Conservation (phyloP, 2,797 vertebrate genomes). For the Limnodromus scolopaceus region DNA sequence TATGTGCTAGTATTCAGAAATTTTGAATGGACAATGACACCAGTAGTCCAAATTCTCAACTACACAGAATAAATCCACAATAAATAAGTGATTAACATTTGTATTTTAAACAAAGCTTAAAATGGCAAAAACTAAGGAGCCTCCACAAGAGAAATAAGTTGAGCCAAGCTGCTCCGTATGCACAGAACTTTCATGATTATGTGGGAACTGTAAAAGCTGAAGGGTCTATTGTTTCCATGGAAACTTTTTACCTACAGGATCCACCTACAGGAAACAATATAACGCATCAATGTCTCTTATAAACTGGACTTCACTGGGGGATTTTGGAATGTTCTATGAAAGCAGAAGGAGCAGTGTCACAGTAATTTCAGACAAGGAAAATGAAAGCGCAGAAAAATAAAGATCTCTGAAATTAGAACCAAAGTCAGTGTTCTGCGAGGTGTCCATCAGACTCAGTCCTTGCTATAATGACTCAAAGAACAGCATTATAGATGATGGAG, state of each 20-base stretch:
- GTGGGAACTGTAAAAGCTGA: neutral
- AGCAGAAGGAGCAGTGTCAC: neutral
- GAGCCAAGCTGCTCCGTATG: neutral
- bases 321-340: neutral
- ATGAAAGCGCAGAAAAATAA: neutral
- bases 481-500: neutral
- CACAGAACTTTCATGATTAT: neutral
- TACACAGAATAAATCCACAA: neutral
- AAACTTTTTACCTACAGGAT: conserved; percentile 3
- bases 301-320: neutral
- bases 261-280: neutral
- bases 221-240: neutral
- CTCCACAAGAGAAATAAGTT: neutral
- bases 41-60: neutral
- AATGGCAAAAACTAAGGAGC: neutral
- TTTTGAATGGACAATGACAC: neutral
- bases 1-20: neutral
- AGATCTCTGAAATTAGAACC: neutral
- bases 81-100: neutral
- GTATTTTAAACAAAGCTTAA: neutral
- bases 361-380: neutral
- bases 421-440: neutral
- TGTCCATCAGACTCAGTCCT: neutral
- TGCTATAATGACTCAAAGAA: neutral
- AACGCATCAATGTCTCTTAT: neutral